Percentiles rank a stretch among this genome's conserved stretches.
phyloP scores from a whole-genome alignment of 2,797 vertebrate species.

The Lutjanus campechanus region DNA sequence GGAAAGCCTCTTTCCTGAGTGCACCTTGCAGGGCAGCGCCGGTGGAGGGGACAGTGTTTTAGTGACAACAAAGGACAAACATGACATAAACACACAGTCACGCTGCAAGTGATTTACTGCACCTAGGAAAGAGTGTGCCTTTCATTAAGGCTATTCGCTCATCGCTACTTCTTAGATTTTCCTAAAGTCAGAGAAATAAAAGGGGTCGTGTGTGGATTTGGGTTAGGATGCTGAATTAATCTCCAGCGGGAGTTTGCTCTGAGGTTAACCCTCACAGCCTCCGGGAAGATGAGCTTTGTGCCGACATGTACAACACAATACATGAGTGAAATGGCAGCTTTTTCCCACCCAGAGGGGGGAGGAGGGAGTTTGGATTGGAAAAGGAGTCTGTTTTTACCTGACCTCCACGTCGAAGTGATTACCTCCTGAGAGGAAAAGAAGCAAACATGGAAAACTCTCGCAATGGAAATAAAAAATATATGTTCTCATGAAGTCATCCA shows the following conservation, averaged over 20 bases:
- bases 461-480: conserved; percentile 54
- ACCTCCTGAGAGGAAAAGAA: conserved; percentile 33
- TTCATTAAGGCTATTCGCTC: conserved; percentile 72
- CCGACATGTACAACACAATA: conserved; percentile 6
- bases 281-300: conserved; percentile 42
- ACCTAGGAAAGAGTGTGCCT: conserved; percentile 70
- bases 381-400: conserved; percentile 38
- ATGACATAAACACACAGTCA: conserved; percentile 66
- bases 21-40: conserved; percentile 48
- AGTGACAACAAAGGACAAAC: conserved; percentile 73
- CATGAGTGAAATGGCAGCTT: conserved; percentile 2
- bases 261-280: conserved; percentile 33
- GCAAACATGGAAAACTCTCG: conserved; percentile 46
- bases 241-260: conserved; percentile 36
- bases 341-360: neutral
- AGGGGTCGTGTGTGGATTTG: conserved; percentile 41
- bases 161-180: conserved; percentile 60
- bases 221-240: conserved; percentile 43
- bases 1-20: conserved; percentile 42
- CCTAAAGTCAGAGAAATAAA: conserved; percentile 40
- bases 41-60: conserved; percentile 48
- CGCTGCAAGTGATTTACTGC: conserved; percentile 68
- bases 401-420: conserved; percentile 10
- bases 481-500: conserved; percentile 19
- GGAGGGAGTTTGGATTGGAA: conserved; percentile 2